phyloP scores from a whole-genome alignment of 2,888 invertebrate species.

The Rosalia funebris region DNA sequence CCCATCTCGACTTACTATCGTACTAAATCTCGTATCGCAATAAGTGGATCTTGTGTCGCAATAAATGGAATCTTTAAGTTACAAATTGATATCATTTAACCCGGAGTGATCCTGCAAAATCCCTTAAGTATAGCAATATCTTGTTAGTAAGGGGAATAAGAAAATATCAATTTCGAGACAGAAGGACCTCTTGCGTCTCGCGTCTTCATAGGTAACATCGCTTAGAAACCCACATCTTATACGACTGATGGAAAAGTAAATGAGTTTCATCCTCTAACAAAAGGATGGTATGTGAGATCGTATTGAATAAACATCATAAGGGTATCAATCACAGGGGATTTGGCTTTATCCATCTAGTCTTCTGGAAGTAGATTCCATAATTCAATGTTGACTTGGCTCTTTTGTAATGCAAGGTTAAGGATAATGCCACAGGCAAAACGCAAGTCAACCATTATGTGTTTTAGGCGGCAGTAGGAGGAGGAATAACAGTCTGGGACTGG shows the following conservation, averaged over 20 bases:
- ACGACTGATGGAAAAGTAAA: conserved; percentile 32
- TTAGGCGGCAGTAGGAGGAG: conserved; percentile 9
- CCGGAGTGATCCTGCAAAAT: conserved; percentile 10
- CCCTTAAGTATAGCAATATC: conserved; percentile 22
- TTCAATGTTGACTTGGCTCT: conserved; percentile 55
- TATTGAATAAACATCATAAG: conserved; percentile 57
- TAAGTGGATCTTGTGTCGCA: too few relatives aligned
- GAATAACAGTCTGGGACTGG: conserved; percentile 2
- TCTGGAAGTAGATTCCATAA: conserved; percentile 55
- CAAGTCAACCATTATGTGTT: conserved; percentile 26
- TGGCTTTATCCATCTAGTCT: conserved; percentile 53
- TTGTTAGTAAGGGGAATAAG: conserved; percentile 25
- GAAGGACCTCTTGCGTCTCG: neutral
- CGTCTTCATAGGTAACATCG: neutral
- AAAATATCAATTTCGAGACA: conserved; percentile 24
- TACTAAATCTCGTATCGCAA: too few relatives aligned
- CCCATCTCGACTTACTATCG: too few relatives aligned
- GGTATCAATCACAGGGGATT: conserved; percentile 57
- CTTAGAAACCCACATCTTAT: neutral
- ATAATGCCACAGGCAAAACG: conserved; percentile 21
- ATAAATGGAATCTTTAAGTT: conserved; percentile 23
- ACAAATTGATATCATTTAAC: conserved; percentile 24
- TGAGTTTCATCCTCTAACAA: conserved; percentile 42
- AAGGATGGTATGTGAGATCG: conserved; percentile 38
- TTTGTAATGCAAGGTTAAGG: conserved; percentile 37